A percentile compares a stretch with the other conserved stretches of the same genome.
Conservation (phyloP, 1,140 invertebrate genomes). For the Tachypleus tridentatus region DNA sequence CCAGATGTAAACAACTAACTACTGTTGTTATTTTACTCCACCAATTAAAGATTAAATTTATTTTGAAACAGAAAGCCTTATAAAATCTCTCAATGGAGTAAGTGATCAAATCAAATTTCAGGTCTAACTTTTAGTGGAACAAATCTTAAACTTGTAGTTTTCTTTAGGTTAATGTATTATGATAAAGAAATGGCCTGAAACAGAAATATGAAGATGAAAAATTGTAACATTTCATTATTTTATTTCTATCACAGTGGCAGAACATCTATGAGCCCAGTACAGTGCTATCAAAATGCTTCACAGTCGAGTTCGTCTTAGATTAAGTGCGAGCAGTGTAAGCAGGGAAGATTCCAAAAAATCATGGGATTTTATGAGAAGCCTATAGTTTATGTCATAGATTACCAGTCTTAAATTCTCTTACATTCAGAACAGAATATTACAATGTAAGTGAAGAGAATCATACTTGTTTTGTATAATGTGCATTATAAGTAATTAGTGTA, state of each 20-base stretch:
- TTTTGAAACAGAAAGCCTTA: too few relatives aligned
- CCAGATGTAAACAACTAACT: too few relatives aligned
- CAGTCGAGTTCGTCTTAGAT: conserved; percentile 70
- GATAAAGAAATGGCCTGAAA: too few relatives aligned
- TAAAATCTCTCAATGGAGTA: too few relatives aligned
- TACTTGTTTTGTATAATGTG: neutral
- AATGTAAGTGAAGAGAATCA: conserved; percentile 50
- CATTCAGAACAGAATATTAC: conserved; percentile 87
- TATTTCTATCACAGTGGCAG: conserved; percentile 53
- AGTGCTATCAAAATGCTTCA: conserved; percentile 97
- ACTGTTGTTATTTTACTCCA: too few relatives aligned
- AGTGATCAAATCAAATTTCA: too few relatives aligned
- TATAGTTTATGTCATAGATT: conserved; percentile 82
- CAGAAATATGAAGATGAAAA: too few relatives aligned
- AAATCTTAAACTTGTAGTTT: too few relatives aligned
- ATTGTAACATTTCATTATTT: neutral
- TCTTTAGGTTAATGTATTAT: too few relatives aligned
- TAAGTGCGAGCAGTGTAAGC: conserved; percentile 81
- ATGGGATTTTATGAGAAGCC: conserved; percentile 82
- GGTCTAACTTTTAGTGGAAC: too few relatives aligned
- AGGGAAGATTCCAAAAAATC: conserved; percentile 71
- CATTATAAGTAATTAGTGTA: too few relatives aligned
- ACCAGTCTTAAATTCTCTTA: conserved; percentile 76
- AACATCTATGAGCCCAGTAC: conserved; percentile 86
- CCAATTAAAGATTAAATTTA: too few relatives aligned